These are phyloP conservation scores for Notodonta ziczac DNA, from an alignment of 2,888 invertebrate genomes.

Conservation along the genomic window DNA sequence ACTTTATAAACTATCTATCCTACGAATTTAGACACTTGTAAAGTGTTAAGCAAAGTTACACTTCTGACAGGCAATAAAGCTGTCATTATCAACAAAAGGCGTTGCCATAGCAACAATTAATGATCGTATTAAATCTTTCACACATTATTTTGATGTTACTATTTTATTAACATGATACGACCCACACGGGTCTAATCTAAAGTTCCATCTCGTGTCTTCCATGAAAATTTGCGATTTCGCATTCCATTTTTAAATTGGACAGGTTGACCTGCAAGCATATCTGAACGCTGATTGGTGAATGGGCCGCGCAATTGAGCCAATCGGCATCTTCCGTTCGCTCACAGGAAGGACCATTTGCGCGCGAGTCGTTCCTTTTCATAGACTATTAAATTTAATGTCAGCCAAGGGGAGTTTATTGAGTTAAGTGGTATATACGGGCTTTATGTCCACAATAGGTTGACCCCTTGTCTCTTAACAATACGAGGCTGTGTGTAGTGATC, in stretches of 20 bases:
- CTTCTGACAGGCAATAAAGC: too few species aligned
- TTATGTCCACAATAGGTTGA: slow-evolving; percentile 51
- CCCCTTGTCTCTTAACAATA: slow-evolving; percentile 38
- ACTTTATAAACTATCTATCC: background rate
- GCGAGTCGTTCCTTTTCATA: slow-evolving; percentile 76
- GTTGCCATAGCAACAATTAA: too few species aligned
- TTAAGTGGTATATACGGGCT: slow-evolving; percentile 80
- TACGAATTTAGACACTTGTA: too few species aligned
- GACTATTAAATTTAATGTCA: slow-evolving; percentile 80
- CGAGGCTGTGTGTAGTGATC: slow-evolving; percentile 22
- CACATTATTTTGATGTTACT: too few species aligned
- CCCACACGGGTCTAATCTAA: too few species aligned
- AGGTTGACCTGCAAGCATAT: slow-evolving; percentile 50
- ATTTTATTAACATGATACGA: too few species aligned
- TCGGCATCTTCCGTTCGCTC: slow-evolving; percentile 78
- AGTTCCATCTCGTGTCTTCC: slow-evolving; percentile 24
- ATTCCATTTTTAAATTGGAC: slow-evolving; percentile 48
- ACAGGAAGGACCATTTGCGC: slow-evolving; percentile 77
- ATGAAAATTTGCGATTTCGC: slow-evolving; percentile 42
- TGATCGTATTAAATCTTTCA: too few species aligned
- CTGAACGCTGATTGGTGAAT: slow-evolving; percentile 79
- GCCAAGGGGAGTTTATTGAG: slow-evolving; percentile 80
- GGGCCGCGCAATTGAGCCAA: slow-evolving; percentile 79
- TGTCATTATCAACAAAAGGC: too few species aligned
- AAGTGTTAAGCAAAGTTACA: too few species aligned